Evolutionary conservation across 2,113 vertebrate species (phyloP), one percentile per base, ranked within the genome.

Genomic region (Sylvietta virens): DNA sequence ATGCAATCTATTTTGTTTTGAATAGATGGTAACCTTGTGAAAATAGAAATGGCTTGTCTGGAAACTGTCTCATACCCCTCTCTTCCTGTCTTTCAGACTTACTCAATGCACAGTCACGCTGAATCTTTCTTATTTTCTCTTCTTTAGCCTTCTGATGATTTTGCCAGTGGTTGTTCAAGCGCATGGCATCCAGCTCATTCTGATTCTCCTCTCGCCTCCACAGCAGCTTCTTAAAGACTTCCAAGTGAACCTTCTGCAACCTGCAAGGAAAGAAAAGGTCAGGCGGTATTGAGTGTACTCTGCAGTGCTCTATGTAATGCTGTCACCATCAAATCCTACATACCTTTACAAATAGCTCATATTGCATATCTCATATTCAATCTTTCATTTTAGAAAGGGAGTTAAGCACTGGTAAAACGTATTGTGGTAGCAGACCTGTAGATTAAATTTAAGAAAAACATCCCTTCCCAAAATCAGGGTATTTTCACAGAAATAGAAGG

Each of bases 171-270:
- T 94, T 51, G 21, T 98, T 95, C 93, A 99, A 95, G 70, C 96
- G 96, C 40, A 94, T 92, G 26, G 48, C 87, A 64, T 97, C 95
- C 85, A 97, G 12, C 51, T 98, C 88, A 14, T 96, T 97, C 93
- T 97, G 98, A 62, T 97, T 97, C 73, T 98, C 82, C 12, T 98
- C 97, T 69, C 96, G 98, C 78, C 97, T 97, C 88, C 2, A 91
- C 94, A 99, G 89, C 56, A 99, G 93, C 51, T 97, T 95, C 90
- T 92, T 98, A 56, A 99, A 97, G 85, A 99, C 94, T 82, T 97
- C 96, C 44, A 99, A 95, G 18, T 97, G 98, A 48, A 97, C 77
- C 40, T 98, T 98, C 96, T 99, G 99, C 86, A 99, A 88, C 93
- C 99, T 99, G 94, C 69, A 94, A 91, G 39, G n/a, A 56, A 92